Evolutionary conservation across 2,797 vertebrate species (phyloP), one percentile per base, ranked within the genome.

Genomic region (Loriculus beryllinus): DNA sequence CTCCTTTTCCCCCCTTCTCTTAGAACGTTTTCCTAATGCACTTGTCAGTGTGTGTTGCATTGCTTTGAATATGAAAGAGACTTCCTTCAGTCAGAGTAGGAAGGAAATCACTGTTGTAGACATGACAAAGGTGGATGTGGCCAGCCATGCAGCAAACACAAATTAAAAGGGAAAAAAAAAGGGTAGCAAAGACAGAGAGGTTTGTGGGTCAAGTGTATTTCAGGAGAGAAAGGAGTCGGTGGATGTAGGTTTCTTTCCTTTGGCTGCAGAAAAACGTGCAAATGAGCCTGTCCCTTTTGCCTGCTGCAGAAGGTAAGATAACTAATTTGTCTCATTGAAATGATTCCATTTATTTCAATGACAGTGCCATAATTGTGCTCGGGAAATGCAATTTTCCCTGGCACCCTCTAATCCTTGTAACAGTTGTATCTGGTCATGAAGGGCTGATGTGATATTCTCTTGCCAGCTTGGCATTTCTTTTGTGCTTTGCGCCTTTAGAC

Each of bases 111-210:
- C 81, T 80, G 92, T 39, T 75, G 89, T 86, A 96, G 96, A 92
- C 72, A 82, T 97, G 96, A 93, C 94, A 95, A 86, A 97, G 96
- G 96, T 97, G 83, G 97, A 96, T 97, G 96, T 97, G 96, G 79
- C 91, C 93, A 97, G 95, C 91, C 96, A 96, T 95, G 96, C 96
- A 96, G 92, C 94, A 97, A 97, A 97, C 40, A 81, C 92, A 97
- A 86, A 88, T 94, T 80, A 71, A 91, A 93, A 86, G 28, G 40
- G 86, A 72, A 68, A 89, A 88, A 81, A 83, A 79, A 74, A 35
- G n/a, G 51, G 67, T 92, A 92, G 91, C 69, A 64, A 77, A 93
- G 91, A 25, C 79, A 88, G 85, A 75, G 90, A 93, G 87, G 77
- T 97, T 97, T 97, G 90, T 96, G 93, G 95, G 93, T 96, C 95